phyloP scores from a whole-genome alignment of 2,888 invertebrate species.

The Tiliacea citrago region DNA sequence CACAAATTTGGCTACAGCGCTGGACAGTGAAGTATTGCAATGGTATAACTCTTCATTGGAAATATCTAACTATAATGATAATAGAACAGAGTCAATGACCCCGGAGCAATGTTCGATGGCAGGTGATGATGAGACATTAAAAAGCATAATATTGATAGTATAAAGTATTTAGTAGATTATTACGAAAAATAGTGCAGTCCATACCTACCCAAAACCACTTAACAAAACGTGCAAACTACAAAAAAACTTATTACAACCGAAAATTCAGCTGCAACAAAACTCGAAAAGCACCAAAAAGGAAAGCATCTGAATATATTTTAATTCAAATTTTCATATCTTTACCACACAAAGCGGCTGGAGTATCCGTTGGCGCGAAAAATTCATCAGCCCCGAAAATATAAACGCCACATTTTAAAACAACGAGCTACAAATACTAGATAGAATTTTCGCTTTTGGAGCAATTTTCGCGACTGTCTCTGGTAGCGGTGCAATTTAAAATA shows the following conservation, averaged over 20 bases:
- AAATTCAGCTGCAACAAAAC: constrained; percentile 42
- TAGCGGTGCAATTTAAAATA: constrained; percentile 69
- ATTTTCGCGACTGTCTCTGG: constrained; percentile 61
- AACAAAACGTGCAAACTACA: constrained; percentile 3
- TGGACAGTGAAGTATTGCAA: not conserved
- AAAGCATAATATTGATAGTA: no score
- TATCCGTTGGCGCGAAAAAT: constrained; percentile 60
- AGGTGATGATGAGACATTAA: no score
- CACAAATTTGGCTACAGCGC: not conserved
- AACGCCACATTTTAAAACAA: constrained; percentile 57
- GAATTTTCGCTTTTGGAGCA: constrained; percentile 62
- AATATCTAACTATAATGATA: not conserved
- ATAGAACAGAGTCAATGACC: no score
- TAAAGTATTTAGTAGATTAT: not conserved
- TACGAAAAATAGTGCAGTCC: not conserved
- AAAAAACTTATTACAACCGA: constrained; percentile 2
- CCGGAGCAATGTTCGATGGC: not conserved
- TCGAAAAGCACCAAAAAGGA: constrained; percentile 15
- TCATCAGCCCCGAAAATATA: constrained; percentile 61
- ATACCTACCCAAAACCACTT: constrained; percentile 1
- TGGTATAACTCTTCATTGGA: not conserved
- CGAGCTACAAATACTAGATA: constrained; percentile 38
- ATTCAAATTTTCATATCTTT: constrained; percentile 65
- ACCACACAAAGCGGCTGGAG: constrained; percentile 44
- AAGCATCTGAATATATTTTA: constrained; percentile 59